Evolutionary conservation across 2,888 invertebrate species (phyloP), one percentile per base, ranked within the genome.

Genomic region (Rhogogaster chlorosoma): DNA sequence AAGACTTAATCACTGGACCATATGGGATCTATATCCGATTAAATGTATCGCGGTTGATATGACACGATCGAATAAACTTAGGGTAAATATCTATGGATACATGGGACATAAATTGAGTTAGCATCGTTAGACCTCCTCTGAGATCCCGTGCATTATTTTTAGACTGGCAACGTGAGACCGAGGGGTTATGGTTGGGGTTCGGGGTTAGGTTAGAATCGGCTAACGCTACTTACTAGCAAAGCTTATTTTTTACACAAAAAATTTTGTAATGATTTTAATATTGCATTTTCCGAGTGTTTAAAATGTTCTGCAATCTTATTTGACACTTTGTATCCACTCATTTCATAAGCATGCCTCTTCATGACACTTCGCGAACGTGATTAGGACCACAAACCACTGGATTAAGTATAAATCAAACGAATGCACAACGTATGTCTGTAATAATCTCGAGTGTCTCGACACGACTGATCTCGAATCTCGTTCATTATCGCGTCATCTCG

Each of bases 321-420:
- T 61, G 67, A 84, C 64, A 80, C 84, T 49, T 49, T 84, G 67
- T 49, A 84, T 67, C 22, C 84, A 80, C 78, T 84, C 78, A 84
- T 67, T 84, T 64, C 78, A 67, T 61, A 84, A 67, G 32, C 77
- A 84, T 84, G 78, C 49, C 78, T 84, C 78, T 77, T 77, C 84
- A 84, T 84, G 78, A 80, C 84, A 84, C 64, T 84, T 73, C 10
- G 29, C 1, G n/a, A 84, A 84, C 45, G 32, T 32, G 42, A 83
- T 61, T 64, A 49, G 53, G 15, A 29, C 71, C 71, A 73, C 71
- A 73, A 38, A 42, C 36, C 22, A 22, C 42, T 73, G 71, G 71
- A 73, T 42, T 42, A n/a, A n/a, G n/a, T 36, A 15, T 18, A 49
- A 77, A 18, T 77, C 29, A 32, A n/a, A n/a, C 12, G 0, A 42